Conservation (phyloP, 2,113 vertebrate genomes). For the Microtus pennsylvanicus region DNA sequence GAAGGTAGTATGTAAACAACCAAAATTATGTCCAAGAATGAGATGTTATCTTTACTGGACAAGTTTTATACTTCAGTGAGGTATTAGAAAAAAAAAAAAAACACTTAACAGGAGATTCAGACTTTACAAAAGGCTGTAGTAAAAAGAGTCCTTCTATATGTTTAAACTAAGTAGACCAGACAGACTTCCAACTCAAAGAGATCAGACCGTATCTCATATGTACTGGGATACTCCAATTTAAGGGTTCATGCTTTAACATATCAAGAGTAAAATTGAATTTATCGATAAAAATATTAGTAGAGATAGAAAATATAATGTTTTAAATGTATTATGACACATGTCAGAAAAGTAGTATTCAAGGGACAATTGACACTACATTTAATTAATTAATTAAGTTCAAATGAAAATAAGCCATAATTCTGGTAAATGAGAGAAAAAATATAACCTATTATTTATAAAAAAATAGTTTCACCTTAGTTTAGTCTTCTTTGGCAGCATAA, state of each 20-base stretch:
- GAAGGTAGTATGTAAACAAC: too few relatives aligned
- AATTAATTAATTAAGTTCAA: constrained; percentile 44
- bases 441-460: not conserved
- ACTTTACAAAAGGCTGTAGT: too few relatives aligned
- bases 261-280: not conserved
- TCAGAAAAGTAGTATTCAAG: not conserved
- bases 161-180: not conserved
- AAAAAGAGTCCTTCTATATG: too few relatives aligned
- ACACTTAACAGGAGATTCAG: too few relatives aligned
- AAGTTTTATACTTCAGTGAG: too few relatives aligned
- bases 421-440: not conserved
- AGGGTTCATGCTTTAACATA: not conserved
- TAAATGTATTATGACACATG: not conserved
- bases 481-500: constrained; percentile 20
- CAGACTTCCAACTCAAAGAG: not conserved
- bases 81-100: too few relatives aligned
- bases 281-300: not conserved
- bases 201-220: not conserved
- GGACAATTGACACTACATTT: not conserved
- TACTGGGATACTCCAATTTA: not conserved
- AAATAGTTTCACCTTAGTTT: not conserved
- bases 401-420: not conserved
- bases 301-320: not conserved
- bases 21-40: too few relatives aligned
- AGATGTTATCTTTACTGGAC: too few relatives aligned